Conservation (phyloP, 64 coral and sea anemone genomes). For the Pachyseris speciosa region DNA sequence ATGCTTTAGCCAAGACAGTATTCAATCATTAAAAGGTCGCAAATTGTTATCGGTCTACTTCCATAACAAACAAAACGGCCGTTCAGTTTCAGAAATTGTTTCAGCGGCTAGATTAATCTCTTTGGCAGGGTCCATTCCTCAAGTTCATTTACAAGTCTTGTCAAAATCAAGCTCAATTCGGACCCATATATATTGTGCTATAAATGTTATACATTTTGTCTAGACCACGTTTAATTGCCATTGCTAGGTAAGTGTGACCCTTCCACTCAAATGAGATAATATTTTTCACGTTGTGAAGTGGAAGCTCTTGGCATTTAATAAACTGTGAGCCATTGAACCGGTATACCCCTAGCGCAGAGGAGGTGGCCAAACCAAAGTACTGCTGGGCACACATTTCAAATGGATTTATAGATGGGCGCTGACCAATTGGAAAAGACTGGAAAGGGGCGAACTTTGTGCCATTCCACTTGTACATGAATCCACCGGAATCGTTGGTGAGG, state of each 20-base stretch:
- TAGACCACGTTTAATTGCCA: not conserved
- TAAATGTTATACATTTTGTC: not conserved
- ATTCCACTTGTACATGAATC: conserved; percentile 5
- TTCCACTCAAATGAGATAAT: not conserved
- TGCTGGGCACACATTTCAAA: not conserved
- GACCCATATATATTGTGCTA: conserved; percentile 41
- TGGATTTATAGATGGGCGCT: too few relatives aligned
- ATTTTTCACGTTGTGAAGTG: not conserved
- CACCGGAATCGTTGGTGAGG: not conserved
- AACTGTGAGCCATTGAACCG: not conserved
- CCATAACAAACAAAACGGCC: too few relatives aligned
- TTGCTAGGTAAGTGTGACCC: not conserved
- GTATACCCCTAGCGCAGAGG: not conserved
- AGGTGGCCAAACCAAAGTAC: not conserved
- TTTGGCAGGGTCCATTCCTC: too few relatives aligned
- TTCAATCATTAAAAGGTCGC: too few relatives aligned
- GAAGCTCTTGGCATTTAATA: not conserved
- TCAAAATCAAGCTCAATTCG: too few relatives aligned
- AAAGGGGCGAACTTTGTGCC: not conserved
- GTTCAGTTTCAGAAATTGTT: too few relatives aligned
- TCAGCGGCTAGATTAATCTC: too few relatives aligned
- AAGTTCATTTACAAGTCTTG: too few relatives aligned
- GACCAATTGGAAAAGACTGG: not conserved
- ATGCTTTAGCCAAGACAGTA: too few relatives aligned
- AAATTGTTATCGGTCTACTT: too few relatives aligned